Evolutionary conservation across 2,888 invertebrate genomes (phyloP), one percentile per base, ranked within the genome.

Genomic region (Eilema caniola): DNA sequence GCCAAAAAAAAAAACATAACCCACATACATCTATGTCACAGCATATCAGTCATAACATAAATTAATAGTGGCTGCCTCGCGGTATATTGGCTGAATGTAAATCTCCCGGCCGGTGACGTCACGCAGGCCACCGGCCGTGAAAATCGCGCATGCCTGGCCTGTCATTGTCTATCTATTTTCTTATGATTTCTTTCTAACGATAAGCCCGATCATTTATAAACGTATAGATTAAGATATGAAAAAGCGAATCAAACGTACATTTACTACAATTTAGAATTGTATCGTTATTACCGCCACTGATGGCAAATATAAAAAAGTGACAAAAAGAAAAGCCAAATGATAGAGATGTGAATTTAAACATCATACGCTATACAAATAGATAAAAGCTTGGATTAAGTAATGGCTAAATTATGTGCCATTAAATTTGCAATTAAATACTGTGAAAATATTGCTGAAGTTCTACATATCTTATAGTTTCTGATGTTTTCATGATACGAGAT

Each of bases 61-160:
- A 83, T 81, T 78, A 78, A 85, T 81, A 78, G 76, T 75, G 71
- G 59, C 66, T 70, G 71, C 64, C 62, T 73, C 74, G 69, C 74
- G 66, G 78, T 83, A 78, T 80, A 83, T 84, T 84, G 80, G 76
- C 76, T 83, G 75, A 81, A 84, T 85, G 83, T 84, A 83, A 88
- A 86, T 84, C 79, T 82, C 77, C 76, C 74, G 74, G 5, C 5
- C n/a, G n/a, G 80, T 84, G 86, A 86, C 87, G 83, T 86, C 86
- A 80, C 74, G 75, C 60, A 33, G 20, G 28, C 53, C 20, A 31
- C 71, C 69, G 74, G 73, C 73, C 71, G 76, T 79, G 82, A 77
- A 83, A 83, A 83, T 81, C 80, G 74, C 77, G 24, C 33, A 57
- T 8, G 77, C 77, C 78, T 73, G 77, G 83, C 82, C 85, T 88